Percentiles rank a stretch among this genome's conserved stretches.
These are phyloP conservation scores for Molossus alvarezi DNA, from an alignment of 2,797 vertebrate species.

Conservation along the genomic window DNA sequence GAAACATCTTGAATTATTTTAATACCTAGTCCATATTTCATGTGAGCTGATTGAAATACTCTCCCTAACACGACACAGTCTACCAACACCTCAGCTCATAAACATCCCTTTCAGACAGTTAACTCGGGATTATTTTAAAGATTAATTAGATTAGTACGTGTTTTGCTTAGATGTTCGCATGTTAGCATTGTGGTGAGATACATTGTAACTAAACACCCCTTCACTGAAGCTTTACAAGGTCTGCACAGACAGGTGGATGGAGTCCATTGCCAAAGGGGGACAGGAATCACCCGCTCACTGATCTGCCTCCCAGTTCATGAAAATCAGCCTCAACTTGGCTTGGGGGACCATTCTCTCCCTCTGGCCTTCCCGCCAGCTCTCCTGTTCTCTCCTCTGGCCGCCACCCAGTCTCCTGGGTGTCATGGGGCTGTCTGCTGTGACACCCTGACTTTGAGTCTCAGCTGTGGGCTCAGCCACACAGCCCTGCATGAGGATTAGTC, in stretches of 20 bases:
- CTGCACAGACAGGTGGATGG: neutral
- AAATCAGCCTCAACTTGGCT: rapidly evolving
- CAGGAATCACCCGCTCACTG: neutral
- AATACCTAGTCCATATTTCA: neutral
- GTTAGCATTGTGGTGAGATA: neutral
- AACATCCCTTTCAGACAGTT: neutral
- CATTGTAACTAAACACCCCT: no score
- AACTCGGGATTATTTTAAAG: neutral
- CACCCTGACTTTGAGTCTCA: rapidly evolving
- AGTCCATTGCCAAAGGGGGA: neutral
- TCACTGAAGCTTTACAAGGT: neutral
- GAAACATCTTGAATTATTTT: neutral
- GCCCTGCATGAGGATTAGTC: neutral
- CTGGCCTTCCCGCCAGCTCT: rapidly evolving
- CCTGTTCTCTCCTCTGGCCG: no score
- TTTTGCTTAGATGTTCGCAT: neutral
- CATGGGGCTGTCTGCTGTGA: rapidly evolving
- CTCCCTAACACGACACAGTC: neutral
- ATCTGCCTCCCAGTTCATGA: neutral
- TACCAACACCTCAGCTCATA: neutral
- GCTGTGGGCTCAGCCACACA: neutral
- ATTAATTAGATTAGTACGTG: neutral
- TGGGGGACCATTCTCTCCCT: no score
- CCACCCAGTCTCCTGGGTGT: neutral
- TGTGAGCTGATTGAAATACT: neutral